Evolutionary conservation across 2,888 invertebrate species (phyloP).

Genomic region (Spicauda simplicius): DNA sequence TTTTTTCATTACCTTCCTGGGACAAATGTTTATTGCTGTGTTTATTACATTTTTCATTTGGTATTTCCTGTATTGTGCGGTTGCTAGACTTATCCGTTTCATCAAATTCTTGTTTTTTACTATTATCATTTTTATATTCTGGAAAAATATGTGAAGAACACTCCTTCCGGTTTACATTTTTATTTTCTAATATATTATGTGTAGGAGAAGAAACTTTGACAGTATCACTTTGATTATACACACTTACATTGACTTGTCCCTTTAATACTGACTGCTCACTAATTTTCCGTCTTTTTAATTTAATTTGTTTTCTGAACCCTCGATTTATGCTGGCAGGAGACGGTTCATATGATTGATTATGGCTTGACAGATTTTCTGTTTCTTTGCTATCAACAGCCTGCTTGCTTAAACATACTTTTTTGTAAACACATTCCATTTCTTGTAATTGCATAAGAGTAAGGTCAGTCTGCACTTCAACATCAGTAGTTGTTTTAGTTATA

Average conservation of each 20-base stretch:
- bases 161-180: not conserved
- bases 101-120: not conserved
- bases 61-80: not conserved
- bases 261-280: not conserved
- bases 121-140: not conserved
- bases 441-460: constrained; percentile 1
- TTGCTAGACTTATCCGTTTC: not conserved
- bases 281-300: constrained; percentile 18
- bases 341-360: not conserved
- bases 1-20: not conserved
- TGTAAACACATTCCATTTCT: constrained; percentile 5
- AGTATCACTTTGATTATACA: not conserved
- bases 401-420: not conserved
- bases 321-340: not conserved
- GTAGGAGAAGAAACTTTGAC: not conserved
- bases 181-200: not conserved
- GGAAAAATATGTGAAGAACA: not conserved
- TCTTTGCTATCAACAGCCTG: not conserved
- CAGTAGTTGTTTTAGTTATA: not conserved
- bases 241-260: no score
- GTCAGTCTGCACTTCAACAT: constrained; percentile 24
- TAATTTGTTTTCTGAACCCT: constrained; percentile 9
- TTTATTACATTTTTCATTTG: not conserved
- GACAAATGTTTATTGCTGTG: no score
- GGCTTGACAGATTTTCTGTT: not conserved